Base-by-base conservation (phyloP, 2,888 invertebrate species). In the Eupithecia abbreviata region DNA sequence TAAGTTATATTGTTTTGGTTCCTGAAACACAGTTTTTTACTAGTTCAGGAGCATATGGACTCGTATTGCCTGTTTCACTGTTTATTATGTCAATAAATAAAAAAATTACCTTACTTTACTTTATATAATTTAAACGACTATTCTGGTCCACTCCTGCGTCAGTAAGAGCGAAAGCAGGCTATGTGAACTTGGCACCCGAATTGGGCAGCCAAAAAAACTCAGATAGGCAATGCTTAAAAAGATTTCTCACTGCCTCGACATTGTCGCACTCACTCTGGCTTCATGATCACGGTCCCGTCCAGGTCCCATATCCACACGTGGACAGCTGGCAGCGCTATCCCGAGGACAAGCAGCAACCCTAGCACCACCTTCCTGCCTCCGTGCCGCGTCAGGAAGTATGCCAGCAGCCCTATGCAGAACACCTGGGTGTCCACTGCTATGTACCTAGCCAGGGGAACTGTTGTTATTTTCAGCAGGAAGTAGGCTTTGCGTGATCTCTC, bases 381-480 rank as follows among this genome's bases (percentile, higher is more conserved):
- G 15, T 58, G 73, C n/a, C 76, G 77, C 42, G 81, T 80, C 42
- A 49, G 15, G 42, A 81, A 69, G 73, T 84, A 84, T 4, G 86
- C 75, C 0, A 85, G 4, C 47, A 89, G 78, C 2, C 86, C 87
- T 4, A 86, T 13, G 55, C 83, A 77, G 78, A 86, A 87, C 41
- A 90, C 78, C 77, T 89, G 89, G 69, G 84, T 87, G 79, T 90
- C 89, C n/a, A 85, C 83, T 45, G 87, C 89, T 66, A 89, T 81
- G 79, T 88, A 86, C 89, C 80, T 18, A 75, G 73, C 41, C 41
- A 0, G 41, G 41, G 30, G 4, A 65, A 30, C 7, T 58, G 62
- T 62, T 62, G 30, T 18, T 62, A 7, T 18, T 58, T 47, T 12
- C 47, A 45, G 45, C 47, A 47, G 47, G 10, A 47, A 47, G 47